phyloP scores from a whole-genome alignment of 2,113 vertebrate genomes.

The Alouatta palliata region DNA sequence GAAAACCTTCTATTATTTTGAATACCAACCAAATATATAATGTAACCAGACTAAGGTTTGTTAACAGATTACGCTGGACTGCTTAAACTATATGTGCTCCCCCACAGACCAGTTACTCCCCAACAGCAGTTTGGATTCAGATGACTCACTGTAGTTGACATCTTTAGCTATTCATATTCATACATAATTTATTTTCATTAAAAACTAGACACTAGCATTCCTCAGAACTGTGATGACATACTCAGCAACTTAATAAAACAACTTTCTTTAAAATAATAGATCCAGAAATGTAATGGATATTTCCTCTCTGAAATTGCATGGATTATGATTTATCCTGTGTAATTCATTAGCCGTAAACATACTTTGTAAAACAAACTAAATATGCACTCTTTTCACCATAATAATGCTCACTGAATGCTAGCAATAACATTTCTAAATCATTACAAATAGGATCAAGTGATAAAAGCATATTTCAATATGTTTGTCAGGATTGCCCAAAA shows the following conservation, averaged over 20 bases:
- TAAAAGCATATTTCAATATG: neutral
- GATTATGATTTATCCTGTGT: neutral
- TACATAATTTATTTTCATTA: constrained; percentile 34
- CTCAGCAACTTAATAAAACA: neutral
- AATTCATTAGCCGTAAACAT: neutral
- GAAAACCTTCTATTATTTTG: neutral
- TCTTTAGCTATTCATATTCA: constrained; percentile 37
- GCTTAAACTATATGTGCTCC: neutral
- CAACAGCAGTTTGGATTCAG: neutral
- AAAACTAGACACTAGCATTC: constrained; percentile 39
- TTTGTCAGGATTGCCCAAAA: neutral
- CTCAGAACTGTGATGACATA: constrained; percentile 1
- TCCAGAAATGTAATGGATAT: neutral
- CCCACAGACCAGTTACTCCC: neutral
- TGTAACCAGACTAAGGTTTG: neutral
- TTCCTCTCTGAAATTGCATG: neutral
- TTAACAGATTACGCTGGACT: neutral
- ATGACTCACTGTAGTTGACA: neutral
- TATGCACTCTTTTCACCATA: neutral
- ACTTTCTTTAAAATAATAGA: neutral
- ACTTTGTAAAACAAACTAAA: neutral
- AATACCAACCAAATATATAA: neutral
- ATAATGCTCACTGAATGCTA: neutral
- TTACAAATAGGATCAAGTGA: neutral
- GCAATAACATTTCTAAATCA: neutral